Percentiles rank a stretch among this genome's conserved stretches.
Evolutionary conservation across 2,113 vertebrate species (phyloP).

Genomic region (Percopsis transmontana): DNA sequence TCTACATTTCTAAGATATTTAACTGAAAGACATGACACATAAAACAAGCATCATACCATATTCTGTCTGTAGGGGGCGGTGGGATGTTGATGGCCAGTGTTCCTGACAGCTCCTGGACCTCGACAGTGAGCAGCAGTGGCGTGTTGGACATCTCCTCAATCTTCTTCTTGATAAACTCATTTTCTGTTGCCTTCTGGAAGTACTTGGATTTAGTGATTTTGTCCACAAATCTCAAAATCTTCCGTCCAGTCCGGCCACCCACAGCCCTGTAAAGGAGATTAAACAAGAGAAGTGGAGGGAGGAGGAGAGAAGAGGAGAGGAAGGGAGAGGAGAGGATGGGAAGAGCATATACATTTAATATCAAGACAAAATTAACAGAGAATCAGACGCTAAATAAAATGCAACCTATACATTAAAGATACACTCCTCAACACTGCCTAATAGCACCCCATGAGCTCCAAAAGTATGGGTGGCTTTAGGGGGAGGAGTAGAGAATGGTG

Average conservation of each 20-base stretch:
- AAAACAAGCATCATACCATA: conserved; percentile 78
- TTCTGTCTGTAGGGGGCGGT: conserved; percentile 84
- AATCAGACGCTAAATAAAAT: conserved; percentile 24
- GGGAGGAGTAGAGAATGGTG: too few relatives aligned
- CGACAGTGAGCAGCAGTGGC: conserved; percentile 84
- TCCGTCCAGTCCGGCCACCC: conserved; percentile 79
- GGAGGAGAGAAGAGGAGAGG: not conserved
- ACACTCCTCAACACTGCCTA: too few relatives aligned
- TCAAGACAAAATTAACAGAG: not conserved
- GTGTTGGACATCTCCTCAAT: conserved; percentile 91
- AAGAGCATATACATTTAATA: too few relatives aligned
- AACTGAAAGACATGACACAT: too few relatives aligned
- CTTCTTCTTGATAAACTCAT: conserved; percentile 90
- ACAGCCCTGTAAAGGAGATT: conserved; percentile 55
- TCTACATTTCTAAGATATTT: too few relatives aligned
- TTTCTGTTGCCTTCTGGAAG: conserved; percentile 89
- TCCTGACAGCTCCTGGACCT: conserved; percentile 86
- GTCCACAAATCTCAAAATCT: conserved; percentile 88
- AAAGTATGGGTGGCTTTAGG: too few relatives aligned
- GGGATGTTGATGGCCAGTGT: conserved; percentile 84
- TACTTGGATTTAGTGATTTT: conserved; percentile 91
- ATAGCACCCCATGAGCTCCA: too few relatives aligned
- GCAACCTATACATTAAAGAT: too few relatives aligned
- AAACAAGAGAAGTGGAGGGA: conserved; percentile 8
- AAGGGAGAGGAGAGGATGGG: not conserved